Evolutionary conservation across 1,140 invertebrate genomes (phyloP), one percentile per base, ranked within the genome.

Genomic region (Ooceraea biroi): DNA sequence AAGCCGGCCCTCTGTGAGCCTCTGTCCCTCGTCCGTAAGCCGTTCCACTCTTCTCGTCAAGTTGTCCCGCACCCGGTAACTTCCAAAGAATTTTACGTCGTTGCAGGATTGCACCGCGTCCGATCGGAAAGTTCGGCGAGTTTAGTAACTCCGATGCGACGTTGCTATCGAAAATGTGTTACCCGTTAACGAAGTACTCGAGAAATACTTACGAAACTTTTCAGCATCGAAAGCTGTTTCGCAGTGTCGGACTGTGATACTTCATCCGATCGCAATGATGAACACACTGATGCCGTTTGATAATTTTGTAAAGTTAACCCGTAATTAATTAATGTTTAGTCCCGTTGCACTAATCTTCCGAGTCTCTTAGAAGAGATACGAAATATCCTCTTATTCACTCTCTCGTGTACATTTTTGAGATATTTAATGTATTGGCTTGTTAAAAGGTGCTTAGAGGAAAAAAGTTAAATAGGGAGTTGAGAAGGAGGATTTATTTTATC

Each of bases 81-180:
- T 60, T 82, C 41, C 50, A 57, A 48, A 52, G 69, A 88, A 88
- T 82, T 85, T 83, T 60, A 58, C 41, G 55, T 83, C 80, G 69
- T 55, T 11, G 46, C 63, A 36, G 57, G 17, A 82, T 58, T 50
- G 57, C 25, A 19, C 19, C 57, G 57, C 52, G 68, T 68, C 58
- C 61, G 60, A 82, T 86, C 60, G 74, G 63, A 68, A 86, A 86
- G 68, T 86, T 86, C 30, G 52, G 66, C 61, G 30, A 77, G 71
- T 78, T 77, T 66, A 66, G 61, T 58, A 80, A 84, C 52, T 66
- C 30, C 63, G 74, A 60, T 27, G 61, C 61, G 74, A 58, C 52
- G 74, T 82, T 69, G 74, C 74, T 73, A 65, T 82, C 73, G 82
- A 78, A 84, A 84, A 84, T 80, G 74, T 84, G 74, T 84, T 83